Conservation (phyloP, 2,888 invertebrate species). For the Tolmerus cingulatus region DNA sequence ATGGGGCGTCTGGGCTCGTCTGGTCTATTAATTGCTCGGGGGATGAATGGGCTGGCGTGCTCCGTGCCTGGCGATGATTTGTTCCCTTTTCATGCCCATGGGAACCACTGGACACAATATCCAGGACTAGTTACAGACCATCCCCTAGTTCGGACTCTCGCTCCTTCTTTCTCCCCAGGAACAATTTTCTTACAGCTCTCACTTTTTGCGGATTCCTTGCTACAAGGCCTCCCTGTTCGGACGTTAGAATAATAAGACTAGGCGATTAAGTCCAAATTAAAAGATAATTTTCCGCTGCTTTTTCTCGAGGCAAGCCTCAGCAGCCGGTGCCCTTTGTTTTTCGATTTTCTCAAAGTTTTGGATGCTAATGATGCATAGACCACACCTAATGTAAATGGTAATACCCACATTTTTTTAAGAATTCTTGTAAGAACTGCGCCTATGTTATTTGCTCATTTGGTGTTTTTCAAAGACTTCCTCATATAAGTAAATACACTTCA, state of each 20-base stretch:
- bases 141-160: neutral
- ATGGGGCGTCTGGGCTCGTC: constrained; percentile 43
- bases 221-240: neutral
- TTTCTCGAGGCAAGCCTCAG: neutral
- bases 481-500: no score
- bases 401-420: no score
- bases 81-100: constrained; percentile 6
- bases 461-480: no score
- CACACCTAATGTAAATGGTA: no score
- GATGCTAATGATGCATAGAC: neutral
- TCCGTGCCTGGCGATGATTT: constrained; percentile 34
- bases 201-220: neutral
- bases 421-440: no score
- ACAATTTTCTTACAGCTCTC: constrained; percentile 12
- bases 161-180: constrained; percentile 8
- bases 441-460: no score
- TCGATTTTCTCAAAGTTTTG: neutral
- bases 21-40: constrained; percentile 47
- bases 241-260: neutral
- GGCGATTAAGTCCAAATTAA: constrained; percentile 22
- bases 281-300: neutral
- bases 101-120: neutral
- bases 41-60: constrained; percentile 44
- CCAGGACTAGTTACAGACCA: neutral
- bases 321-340: neutral